Base-by-base conservation (phyloP, 2,888 invertebrate species). In the Hololepta plana region DNA sequence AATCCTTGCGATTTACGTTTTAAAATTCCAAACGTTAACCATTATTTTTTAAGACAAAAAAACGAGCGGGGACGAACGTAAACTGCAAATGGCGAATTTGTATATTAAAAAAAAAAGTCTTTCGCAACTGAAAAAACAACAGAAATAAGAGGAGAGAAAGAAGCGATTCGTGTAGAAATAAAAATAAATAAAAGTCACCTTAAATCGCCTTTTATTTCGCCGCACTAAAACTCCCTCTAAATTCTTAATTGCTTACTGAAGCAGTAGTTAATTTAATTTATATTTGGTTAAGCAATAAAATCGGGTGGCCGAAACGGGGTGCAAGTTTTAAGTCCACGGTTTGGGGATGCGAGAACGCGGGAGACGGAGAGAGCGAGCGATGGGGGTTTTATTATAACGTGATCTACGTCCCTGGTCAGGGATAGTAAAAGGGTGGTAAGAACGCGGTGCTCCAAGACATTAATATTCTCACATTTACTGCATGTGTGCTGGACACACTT, bases 241-340 rank as follows among this genome's bases (percentile, higher is more conserved):
- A 50, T 50, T 51, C 50, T 49, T 51, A 51, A 51, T 51, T 51
- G 51, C 51, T 47, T 46, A 49, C 49, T 49, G 50, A 51, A 50
- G 51, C 52, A 45, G 52, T 51, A 52, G 50, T 52, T 52, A 52
- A 52, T 52, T 52, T 52, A 52, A 52, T 52, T 52, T 51, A 52
- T 52, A 50, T 51, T 49, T 50, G 48, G 49, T 46, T 44, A 44
- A 45, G 51, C 50, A 51, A 52, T 52, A 52, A 52, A 52, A 52
- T 51, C 49, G 47, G 49, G 45, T 41, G 41, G 43, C 17, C 7
- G 53, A 54, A 54, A 52, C 51, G 48, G 46, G 49, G 46, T 44
- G 12, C 6, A 20, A 13, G 20, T 19, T 17, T 16, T 24, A 10
- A 7, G 15, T 24, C 15, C 9, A 8, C 11, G 24, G 5, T 4